phyloP scores from a whole-genome alignment of 2,797 vertebrate genomes.

The Enteromius radiatus region DNA sequence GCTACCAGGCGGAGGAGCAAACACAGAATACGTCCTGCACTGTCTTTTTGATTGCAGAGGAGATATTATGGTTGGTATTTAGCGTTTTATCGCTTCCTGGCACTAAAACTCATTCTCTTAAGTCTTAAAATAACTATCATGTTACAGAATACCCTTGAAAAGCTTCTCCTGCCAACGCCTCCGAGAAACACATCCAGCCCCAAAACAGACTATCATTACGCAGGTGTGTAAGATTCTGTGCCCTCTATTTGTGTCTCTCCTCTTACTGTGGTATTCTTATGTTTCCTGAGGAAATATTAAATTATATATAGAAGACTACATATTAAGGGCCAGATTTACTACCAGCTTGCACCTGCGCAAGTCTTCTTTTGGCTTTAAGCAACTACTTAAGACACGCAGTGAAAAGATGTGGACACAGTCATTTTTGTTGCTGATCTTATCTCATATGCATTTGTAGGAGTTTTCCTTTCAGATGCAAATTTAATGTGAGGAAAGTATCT shows the following conservation, averaged over 20 bases:
- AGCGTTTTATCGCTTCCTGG: neutral
- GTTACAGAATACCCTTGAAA: slow-evolving; percentile 81
- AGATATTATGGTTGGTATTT: slow-evolving; percentile 87
- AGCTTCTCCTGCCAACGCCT: slow-evolving; percentile 80
- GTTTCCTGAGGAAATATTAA: neutral
- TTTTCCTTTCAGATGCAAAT: neutral
- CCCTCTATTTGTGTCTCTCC: neutral
- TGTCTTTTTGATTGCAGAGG: slow-evolving; percentile 89
- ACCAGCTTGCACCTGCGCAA: neutral
- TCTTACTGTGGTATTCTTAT: neutral
- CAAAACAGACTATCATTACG: slow-evolving; percentile 86
- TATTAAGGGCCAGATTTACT: neutral
- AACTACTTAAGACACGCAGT: neutral
- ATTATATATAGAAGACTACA: neutral
- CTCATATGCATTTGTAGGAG: neutral
- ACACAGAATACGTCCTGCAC: slow-evolving; percentile 87
- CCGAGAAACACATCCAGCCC: slow-evolving; percentile 78
- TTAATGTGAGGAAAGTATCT: neutral
- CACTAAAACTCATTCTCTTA: neutral
- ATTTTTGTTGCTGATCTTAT: slow-evolving; percentile 1
- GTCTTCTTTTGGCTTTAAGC: neutral
- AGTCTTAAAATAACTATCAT: neutral
- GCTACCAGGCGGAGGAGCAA: slow-evolving; percentile 86
- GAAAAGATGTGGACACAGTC: neutral
- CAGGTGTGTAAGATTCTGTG: slow-evolving; percentile 73